Conservation (phyloP, 2,113 vertebrate species). For the Corythornis vintsioides region DNA sequence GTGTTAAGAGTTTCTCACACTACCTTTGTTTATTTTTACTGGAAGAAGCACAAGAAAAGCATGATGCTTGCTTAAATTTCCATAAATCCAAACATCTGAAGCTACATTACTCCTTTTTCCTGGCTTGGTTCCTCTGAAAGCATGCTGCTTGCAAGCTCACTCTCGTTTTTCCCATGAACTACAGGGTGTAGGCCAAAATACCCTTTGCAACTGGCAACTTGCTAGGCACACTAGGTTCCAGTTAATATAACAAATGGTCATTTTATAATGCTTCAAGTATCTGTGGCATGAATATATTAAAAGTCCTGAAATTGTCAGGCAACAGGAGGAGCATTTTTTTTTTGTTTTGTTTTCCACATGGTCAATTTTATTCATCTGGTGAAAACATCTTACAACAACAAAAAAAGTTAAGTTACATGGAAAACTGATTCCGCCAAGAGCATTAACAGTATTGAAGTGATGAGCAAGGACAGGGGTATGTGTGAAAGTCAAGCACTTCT, state of each 20-base stretch:
- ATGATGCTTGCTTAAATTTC: background rate
- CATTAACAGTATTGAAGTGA: background rate
- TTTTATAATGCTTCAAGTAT: slow-evolving; percentile 13
- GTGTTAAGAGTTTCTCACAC: slow-evolving; percentile 31
- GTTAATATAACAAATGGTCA: background rate
- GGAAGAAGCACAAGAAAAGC: slow-evolving; percentile 53
- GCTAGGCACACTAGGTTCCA: slow-evolving; percentile 13
- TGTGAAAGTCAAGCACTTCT: background rate
- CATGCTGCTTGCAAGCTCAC: background rate
- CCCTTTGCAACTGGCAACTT: slow-evolving; percentile 31
- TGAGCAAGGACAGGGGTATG: rapidly evolving
- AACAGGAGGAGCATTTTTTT: background rate
- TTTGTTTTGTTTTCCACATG: background rate
- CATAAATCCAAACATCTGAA: slow-evolving; percentile 41
- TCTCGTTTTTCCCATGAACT: slow-evolving; percentile 48
- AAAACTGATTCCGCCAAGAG: rapidly evolving
- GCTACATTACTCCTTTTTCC: slow-evolving; percentile 26
- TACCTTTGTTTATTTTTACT: slow-evolving; percentile 64
- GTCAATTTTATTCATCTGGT: slow-evolving; percentile 42
- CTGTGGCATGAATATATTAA: background rate
- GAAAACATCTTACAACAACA: background rate
- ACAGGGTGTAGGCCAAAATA: slow-evolving; percentile 44
- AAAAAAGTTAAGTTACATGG: background rate
- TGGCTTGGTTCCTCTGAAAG: slow-evolving; percentile 48
- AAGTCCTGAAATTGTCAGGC: slow-evolving; percentile 12